Evolutionary conservation across 1,140 invertebrate genomes (phyloP), one percentile per base, ranked within the genome.

Genomic region (Aricia agestis): DNA sequence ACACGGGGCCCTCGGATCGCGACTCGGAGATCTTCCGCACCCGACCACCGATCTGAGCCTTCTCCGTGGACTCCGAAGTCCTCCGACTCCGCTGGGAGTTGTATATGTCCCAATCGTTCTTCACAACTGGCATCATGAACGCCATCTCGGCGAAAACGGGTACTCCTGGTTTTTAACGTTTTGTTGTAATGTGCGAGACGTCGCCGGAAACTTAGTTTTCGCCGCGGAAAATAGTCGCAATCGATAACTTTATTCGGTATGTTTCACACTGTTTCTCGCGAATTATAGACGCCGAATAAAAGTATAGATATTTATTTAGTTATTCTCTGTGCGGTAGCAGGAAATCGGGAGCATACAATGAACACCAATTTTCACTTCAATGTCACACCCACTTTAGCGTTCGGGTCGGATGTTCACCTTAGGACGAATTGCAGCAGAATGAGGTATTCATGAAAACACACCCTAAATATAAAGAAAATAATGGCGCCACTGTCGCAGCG

Each of bases 101-200:
- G 93, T 98, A 98, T 86, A 98, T 97, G 86, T 98, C 96, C 93
- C 96, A 97, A 90, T 97, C 96, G 91, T 97, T 97, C 93, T 97
- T 97, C 87, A 98, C 94, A 74, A 98, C 96, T 57, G 96, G 97
- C 96, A 97, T 97, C 96, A 97, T 97, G 92, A 97, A 97, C 92
- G 97, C 97, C 97, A 97, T 97, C 86, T 93, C 87, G 82, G 78
- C 84, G 86, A 77, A 68, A 76, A 85, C 85, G 83, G 85, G 85
- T 77, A 76, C 81, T 89, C 87, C 83, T 86, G 72, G 70, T 79
- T 77, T 75, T 84, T 81, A 88, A 90, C 87, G 89, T 91, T 84
- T 90, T 85, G 84, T 78, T 78, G 76, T 76, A 81, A 77, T 82
- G 78, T 72, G 72, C 80, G 69, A 74, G 66, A 76, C 82, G 74